Evolutionary conservation across 2,888 invertebrate species (phyloP).

Genomic region (Pimpla rufipes): DNA sequence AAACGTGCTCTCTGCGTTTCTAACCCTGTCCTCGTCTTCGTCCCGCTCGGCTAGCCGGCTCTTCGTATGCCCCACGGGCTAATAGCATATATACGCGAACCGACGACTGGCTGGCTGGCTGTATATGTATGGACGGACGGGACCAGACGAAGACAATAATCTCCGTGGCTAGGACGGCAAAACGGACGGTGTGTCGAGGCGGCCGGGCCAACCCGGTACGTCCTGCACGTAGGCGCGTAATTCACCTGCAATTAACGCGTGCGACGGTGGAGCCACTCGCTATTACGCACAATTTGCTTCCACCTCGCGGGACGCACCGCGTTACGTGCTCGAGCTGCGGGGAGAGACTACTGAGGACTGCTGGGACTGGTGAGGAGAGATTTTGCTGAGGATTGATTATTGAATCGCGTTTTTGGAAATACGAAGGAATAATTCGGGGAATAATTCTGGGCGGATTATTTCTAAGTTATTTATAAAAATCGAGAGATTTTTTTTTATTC

Average conservation of each 20-base stretch:
- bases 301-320: conserved; percentile 42
- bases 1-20: conserved; percentile 22
- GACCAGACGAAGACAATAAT: conserved; percentile 16
- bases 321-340: conserved; percentile 20
- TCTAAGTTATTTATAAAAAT: too few species aligned
- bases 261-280: conserved; percentile 52
- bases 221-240: conserved; percentile 38
- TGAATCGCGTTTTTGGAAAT: too few species aligned
- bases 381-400: too few species aligned
- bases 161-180: background rate
- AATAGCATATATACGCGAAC: conserved; percentile 52
- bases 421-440: too few species aligned
- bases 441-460: too few species aligned
- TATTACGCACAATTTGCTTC: conserved; percentile 65
- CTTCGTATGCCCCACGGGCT: conserved; percentile 29
- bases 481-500: too few species aligned
- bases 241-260: conserved; percentile 69
- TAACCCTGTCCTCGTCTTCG: conserved; percentile 13
- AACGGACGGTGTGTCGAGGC: background rate
- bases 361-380: too few species aligned
- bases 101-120: conserved; percentile 16
- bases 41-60: conserved; percentile 1
- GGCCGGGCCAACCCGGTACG: conserved; percentile 1
- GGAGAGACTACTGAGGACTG: too few species aligned
- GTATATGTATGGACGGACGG: too few species aligned